Conservation (phyloP, 2,888 invertebrate genomes). For the Tetrapedia diversipes region DNA sequence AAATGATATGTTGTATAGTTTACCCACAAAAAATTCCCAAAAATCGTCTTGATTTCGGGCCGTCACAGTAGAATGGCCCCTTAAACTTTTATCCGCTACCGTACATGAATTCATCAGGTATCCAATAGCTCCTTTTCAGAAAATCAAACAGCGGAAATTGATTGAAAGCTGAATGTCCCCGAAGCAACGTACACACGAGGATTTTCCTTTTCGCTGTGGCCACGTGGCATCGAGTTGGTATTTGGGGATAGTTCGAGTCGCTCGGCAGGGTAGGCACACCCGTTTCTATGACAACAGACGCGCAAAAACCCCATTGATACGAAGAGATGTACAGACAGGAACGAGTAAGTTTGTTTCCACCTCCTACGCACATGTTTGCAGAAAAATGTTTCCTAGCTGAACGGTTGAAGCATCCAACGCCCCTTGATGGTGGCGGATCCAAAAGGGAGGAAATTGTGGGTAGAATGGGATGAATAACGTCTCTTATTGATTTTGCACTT, state of each 20-base stretch:
- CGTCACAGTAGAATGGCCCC: no score
- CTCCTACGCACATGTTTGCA: constrained; percentile 26
- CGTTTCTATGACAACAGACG: constrained; percentile 78
- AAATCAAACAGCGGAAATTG: constrained; percentile 12
- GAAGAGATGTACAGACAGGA: constrained; percentile 55
- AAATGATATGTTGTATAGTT: no score
- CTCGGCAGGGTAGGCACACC: constrained; percentile 63
- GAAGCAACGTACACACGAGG: constrained; percentile 25
- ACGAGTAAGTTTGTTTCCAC: constrained; percentile 38
- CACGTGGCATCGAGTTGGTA: constrained; percentile 47
- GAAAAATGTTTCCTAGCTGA: constrained; percentile 26
- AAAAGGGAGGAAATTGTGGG: no score
- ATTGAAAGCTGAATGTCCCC: constrained; percentile 16
- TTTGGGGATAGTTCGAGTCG: constrained; percentile 46
- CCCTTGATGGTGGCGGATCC: no score
- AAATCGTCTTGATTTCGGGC: no score
- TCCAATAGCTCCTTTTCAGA: no score
- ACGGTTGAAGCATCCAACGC: background rate
- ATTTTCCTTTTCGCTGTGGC: constrained; percentile 42
- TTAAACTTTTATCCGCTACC: no score
- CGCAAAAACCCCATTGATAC: constrained; percentile 77
- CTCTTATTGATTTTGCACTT: no score
- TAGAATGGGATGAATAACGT: no score
- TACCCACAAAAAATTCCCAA: no score
- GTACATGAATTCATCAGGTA: no score